phyloP scores from a whole-genome alignment of 2,113 vertebrate genomes.

The Lagopus leucura region DNA sequence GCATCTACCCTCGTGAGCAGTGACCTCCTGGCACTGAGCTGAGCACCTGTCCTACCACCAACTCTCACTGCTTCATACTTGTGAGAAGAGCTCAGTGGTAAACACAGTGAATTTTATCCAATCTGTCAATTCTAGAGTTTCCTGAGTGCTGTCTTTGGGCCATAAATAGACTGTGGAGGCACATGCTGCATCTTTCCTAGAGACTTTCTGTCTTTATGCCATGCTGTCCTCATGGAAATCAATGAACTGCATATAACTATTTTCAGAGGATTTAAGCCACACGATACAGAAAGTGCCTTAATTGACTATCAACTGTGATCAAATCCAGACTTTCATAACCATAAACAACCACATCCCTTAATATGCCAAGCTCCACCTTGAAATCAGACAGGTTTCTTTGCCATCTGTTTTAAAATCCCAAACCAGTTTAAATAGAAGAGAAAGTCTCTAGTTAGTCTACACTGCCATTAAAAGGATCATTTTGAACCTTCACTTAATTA shows the following conservation, averaged over 20 bases:
- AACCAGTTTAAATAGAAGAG: constrained; percentile 35
- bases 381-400: neutral
- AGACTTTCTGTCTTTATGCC: neutral
- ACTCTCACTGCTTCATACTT: neutral
- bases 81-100: accelerated
- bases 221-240: neutral
- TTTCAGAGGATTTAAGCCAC: neutral
- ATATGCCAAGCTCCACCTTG: neutral
- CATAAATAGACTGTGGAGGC: neutral
- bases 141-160: neutral
- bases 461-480: neutral
- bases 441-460: neutral
- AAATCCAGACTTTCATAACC: neutral
- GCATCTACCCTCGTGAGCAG: accelerated
- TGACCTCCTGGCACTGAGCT: neutral
- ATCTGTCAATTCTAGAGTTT: neutral
- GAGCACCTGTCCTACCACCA: accelerated
- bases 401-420: constrained; percentile 17
- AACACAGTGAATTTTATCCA: neutral
- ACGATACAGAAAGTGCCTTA: neutral
- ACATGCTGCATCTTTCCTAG: neutral
- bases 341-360: neutral
- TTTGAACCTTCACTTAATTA: constrained; percentile 10
- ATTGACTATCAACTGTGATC: neutral
- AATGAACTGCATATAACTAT: neutral